These are phyloP conservation scores for Australoheros scitulus DNA, from an alignment of 2,113 vertebrate species.

Conservation along the genomic window DNA sequence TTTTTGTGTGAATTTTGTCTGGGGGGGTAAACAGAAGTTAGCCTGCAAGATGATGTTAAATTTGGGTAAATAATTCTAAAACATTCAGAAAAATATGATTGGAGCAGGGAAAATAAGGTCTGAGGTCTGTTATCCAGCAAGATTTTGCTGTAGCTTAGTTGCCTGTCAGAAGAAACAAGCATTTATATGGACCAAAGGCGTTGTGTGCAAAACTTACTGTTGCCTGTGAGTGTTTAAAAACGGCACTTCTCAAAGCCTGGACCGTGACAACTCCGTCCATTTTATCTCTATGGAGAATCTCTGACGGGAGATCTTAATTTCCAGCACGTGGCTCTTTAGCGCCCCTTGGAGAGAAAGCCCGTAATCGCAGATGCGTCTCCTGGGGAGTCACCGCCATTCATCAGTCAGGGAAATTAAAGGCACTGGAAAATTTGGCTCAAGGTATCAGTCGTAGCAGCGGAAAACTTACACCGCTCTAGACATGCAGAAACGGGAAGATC, in stretches of 20 bases:
- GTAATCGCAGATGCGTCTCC: constrained; percentile 79
- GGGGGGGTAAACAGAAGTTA: background rate
- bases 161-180: constrained; percentile 14
- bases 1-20: background rate
- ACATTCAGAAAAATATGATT: rapidly evolving
- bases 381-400: constrained; percentile 44
- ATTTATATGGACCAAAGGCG: constrained; percentile 21
- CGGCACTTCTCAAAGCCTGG: constrained; percentile 25
- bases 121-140: background rate
- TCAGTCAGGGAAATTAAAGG: constrained; percentile 33
- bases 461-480: constrained; percentile 33
- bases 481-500: constrained; percentile 40
- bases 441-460: constrained; percentile 40
- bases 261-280: constrained; percentile 55
- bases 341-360: constrained; percentile 86
- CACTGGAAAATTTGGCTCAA: constrained; percentile 43
- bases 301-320: constrained; percentile 58
- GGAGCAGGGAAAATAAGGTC: background rate
- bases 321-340: constrained; percentile 86
- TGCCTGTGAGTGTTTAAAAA: constrained; percentile 34
- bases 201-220: constrained; percentile 8
- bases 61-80: background rate
- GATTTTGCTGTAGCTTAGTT: constrained; percentile 19
- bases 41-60: background rate
- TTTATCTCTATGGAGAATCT: constrained; percentile 67